Conservation (phyloP, 2,888 invertebrate species). For the Pecten maximus region DNA sequence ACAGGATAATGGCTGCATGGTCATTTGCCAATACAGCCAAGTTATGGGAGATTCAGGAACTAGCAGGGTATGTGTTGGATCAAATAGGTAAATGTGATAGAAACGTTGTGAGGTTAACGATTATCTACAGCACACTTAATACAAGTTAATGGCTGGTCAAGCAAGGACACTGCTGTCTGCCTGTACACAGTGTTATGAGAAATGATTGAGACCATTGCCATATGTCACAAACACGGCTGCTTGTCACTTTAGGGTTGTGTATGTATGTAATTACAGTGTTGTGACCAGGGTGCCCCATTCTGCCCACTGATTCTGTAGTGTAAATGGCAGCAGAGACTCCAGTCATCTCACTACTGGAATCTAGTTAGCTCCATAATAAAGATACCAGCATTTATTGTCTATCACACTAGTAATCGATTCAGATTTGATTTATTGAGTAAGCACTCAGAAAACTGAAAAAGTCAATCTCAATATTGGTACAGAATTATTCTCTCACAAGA, state of each 20-base stretch:
- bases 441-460: neutral
- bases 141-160: neutral
- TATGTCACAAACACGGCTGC: neutral
- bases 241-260: conserved; percentile 18
- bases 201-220: neutral
- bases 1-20: neutral
- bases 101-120: neutral
- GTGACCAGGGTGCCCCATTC: neutral
- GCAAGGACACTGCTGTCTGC: neutral
- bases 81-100: neutral
- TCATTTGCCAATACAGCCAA: no score
- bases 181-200: neutral
- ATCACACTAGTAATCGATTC: neutral
- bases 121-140: neutral
- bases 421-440: conserved; percentile 9
- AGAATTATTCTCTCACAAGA: neutral
- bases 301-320: neutral
- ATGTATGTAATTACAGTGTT: neutral
- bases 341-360: neutral
- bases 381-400: neutral
- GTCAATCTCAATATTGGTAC: neutral
- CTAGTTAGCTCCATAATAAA: neutral
- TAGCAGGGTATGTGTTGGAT: no score
- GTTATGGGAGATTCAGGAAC: no score
- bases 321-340: neutral